Percentiles rank a stretch among this genome's conserved stretches.
These are phyloP conservation scores for Tanypteryx hageni DNA, from an alignment of 2,888 invertebrate species.

Conservation along the genomic window DNA sequence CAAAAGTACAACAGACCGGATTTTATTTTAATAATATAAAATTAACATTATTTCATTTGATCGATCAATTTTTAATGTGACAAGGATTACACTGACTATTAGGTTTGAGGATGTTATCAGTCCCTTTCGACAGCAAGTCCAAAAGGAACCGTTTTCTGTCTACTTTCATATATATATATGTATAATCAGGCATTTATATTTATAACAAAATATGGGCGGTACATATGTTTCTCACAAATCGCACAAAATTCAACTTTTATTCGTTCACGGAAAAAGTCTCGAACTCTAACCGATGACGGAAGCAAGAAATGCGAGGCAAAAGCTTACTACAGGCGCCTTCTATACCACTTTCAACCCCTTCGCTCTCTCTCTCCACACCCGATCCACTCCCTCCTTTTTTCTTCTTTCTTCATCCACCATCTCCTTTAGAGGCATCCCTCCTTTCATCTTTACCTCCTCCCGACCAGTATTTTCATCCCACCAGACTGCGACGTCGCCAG, in stretches of 20 bases:
- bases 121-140: no score
- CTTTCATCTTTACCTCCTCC: conserved; percentile 3
- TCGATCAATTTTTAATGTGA: no score
- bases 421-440: background rate
- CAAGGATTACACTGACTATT: no score
- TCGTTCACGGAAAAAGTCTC: background rate
- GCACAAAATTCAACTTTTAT: background rate
- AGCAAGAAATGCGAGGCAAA: background rate
- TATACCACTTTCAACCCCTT: background rate
- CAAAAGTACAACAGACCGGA: no score
- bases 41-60: no score
- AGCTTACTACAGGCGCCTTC: conserved; percentile 19
- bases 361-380: background rate
- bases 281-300: background rate
- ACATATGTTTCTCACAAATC: background rate
- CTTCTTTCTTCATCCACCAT: no score
- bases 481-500: background rate
- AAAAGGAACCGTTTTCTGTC: no score
- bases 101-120: no score
- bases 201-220: background rate
- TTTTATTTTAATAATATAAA: no score
- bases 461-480: background rate
- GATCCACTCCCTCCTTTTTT: background rate
- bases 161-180: no score
- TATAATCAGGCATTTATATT: no score